Conservation (phyloP, 1,140 invertebrate genomes). For the Drosophila setifemur region DNA sequence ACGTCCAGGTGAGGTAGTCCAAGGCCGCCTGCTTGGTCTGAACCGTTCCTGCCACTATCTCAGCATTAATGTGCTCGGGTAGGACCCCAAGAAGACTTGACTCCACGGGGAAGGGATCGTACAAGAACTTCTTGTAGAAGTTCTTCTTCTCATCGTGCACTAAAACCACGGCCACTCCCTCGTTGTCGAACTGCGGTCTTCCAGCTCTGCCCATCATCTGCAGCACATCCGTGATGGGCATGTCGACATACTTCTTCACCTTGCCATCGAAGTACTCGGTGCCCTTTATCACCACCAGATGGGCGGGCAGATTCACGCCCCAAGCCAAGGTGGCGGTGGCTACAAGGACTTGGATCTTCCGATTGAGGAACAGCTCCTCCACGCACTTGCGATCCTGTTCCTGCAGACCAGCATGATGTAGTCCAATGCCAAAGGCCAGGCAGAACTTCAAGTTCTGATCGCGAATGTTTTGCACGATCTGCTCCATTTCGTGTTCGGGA, state of each 20-base stretch:
- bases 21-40: constrained; percentile 95
- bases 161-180: constrained; percentile 97
- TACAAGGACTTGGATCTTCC: constrained; percentile 99
- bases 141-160: constrained; percentile 99
- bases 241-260: constrained; percentile 97
- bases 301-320: constrained; percentile 99
- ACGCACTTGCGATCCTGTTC: constrained; percentile 95
- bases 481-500: constrained; percentile 92
- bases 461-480: constrained; percentile 89
- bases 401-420: constrained; percentile 98
- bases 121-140: constrained; percentile 99
- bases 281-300: constrained; percentile 87
- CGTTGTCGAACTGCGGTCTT: constrained; percentile 96
- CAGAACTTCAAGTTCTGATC: constrained; percentile 97
- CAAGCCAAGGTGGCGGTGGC: constrained; percentile 98
- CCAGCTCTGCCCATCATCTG: constrained; percentile 99
- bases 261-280: constrained; percentile 99
- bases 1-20: constrained; percentile 99
- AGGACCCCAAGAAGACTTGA: constrained; percentile 95
- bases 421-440: constrained; percentile 97
- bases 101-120: constrained; percentile 99
- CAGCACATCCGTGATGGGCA: constrained; percentile 99
- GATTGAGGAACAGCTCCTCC: constrained; percentile 97
- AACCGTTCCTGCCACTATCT: constrained; percentile 97
- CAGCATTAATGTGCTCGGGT: constrained; percentile 98